These are phyloP conservation scores for Chlorospingus semifuscus DNA, from an alignment of 2,797 vertebrate genomes.

Conservation along the genomic window DNA sequence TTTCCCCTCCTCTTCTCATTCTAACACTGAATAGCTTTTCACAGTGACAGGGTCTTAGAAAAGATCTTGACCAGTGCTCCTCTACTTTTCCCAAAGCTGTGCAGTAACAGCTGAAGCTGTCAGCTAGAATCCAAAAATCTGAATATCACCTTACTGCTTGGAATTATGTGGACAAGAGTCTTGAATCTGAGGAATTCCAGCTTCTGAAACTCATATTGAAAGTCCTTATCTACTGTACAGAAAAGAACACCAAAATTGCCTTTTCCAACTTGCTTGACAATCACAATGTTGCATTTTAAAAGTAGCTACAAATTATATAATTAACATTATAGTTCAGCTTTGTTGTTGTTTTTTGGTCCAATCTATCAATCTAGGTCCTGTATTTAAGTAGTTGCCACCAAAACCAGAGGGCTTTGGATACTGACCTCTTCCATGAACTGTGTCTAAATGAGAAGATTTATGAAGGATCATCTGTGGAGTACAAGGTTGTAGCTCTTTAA, in stretches of 20 bases:
- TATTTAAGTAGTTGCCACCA: background rate
- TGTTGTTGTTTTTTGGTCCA: background rate
- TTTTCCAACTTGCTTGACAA: background rate
- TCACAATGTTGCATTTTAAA: background rate
- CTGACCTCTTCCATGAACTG: background rate
- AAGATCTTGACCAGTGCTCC: background rate
- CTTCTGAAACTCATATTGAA: background rate
- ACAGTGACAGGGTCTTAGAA: fast-evolving
- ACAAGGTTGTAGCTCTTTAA: background rate
- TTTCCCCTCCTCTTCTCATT: background rate
- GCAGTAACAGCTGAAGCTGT: background rate
- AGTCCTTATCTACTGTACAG: background rate
- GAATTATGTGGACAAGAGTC: background rate
- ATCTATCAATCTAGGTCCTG: background rate
- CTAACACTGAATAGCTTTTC: background rate
- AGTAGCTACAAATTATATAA: background rate
- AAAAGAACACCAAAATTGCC: background rate
- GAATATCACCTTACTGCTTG: background rate
- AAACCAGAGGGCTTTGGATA: background rate
- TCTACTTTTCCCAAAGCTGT: background rate
- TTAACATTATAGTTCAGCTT: background rate
- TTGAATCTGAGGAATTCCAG: background rate
- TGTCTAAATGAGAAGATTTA: background rate
- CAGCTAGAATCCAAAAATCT: background rate
- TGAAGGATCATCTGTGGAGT: background rate